Base-by-base conservation (phyloP, 2,888 invertebrate genomes). In the Operophtera brumata region DNA sequence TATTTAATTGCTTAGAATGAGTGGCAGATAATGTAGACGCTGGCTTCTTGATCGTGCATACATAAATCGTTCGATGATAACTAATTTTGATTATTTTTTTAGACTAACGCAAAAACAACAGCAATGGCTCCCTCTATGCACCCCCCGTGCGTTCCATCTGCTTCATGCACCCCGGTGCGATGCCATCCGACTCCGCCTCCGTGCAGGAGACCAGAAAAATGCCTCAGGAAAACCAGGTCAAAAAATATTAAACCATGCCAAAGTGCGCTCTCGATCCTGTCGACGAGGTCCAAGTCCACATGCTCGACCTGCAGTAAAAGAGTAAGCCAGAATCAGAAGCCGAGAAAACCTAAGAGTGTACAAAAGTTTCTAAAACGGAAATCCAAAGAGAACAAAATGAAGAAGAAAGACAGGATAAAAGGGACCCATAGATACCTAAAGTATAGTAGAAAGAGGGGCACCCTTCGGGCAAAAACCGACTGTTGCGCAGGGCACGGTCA, bases 401-500 rank as follows among this genome's bases (percentile, higher is more conserved):
- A 61, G 57, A 81, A 73, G 42, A 66, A 66, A 9, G 87, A 87
- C 60, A 69, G 75, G 60, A 42, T 79, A 7, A 63, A 57, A 0
- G 86, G 86, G 41, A 78, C 70, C 13, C 70, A 82, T 12, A 71
- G 54, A 6, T 82, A 80, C 54, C 55, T 68, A 5, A 68, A 69
- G 9, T 84, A 84, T 59, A 58, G 63, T 1, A 78, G 77, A 54
- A 73, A 45, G 52, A 69, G 75, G 57, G 84, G 85, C 2, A 59
- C 47, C 6, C 48, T 44, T 7, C 70, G 70, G 42, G 52, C 67
- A 1, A 47, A 56, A 1, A 57, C 48, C 0, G 71, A 73, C 1
- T 87, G 88, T 61, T 87, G 88, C 59, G 75, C 77, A 2, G 85
- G 86, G 26, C 80, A 75, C 51, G 88, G 87, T 0, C 86, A 87